Percentiles rank a stretch among this genome's conserved stretches.
Conservation (phyloP, 2,113 vertebrate species). For the Perca fluviatilis region DNA sequence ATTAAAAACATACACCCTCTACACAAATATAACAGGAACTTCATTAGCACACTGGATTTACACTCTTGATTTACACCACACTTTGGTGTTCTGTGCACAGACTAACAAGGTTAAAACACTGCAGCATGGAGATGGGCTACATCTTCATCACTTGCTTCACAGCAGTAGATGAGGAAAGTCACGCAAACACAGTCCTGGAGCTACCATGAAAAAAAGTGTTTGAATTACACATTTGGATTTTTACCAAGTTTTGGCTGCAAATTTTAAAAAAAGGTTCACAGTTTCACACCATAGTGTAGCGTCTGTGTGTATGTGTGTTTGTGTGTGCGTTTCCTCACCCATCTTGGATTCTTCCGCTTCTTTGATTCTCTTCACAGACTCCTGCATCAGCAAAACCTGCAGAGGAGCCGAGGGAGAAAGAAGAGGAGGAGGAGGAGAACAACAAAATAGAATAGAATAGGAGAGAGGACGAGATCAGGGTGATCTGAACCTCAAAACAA, state of each 20-base stretch:
- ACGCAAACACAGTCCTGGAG: conserved; percentile 39
- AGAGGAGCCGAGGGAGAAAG: conserved; percentile 46
- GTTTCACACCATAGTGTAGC: conserved; percentile 23
- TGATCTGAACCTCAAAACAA: conserved; percentile 49
- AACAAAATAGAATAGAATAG: conserved; percentile 40
- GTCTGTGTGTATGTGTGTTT: conserved; percentile 8
- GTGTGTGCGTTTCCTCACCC: conserved; percentile 84
- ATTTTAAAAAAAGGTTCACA: conserved; percentile 39
- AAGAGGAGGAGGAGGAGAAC: neutral
- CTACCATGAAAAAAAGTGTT: conserved; percentile 45
- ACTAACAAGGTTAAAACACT: conserved; percentile 28
- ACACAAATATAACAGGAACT: conserved; percentile 22
- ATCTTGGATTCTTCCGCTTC: conserved; percentile 96
- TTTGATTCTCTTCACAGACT: conserved; percentile 95
- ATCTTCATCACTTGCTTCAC: conserved; percentile 36
- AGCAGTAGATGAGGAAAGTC: conserved; percentile 32
- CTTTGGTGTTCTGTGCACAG: conserved; percentile 5
- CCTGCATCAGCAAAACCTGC: conserved; percentile 97
- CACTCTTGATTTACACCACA: conserved; percentile 22
- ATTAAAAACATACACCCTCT: conserved; percentile 1
- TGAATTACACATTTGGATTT: conserved; percentile 56
- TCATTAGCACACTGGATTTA: conserved; percentile 23
- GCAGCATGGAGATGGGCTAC: conserved; percentile 21
- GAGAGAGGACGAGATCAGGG: conserved; percentile 37
- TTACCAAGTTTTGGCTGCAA: conserved; percentile 53